These are phyloP conservation scores for Silvanus unidentatus DNA, from an alignment of 2,888 invertebrate species.

Conservation along the genomic window DNA sequence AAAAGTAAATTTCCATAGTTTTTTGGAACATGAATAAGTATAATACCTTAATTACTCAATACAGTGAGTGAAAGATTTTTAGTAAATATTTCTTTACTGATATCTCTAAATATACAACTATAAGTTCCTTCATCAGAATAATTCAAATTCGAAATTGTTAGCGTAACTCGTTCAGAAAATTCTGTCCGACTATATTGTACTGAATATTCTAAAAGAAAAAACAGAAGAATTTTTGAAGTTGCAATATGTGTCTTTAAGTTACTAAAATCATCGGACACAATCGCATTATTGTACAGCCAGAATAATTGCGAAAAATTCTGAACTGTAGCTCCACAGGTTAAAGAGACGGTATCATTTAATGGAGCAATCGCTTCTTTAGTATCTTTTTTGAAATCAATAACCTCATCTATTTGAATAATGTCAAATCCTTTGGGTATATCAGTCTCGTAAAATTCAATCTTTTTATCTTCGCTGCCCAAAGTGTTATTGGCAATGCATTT, in stretches of 20 bases:
- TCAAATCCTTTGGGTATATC: constrained; percentile 44
- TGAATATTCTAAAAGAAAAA: too few species aligned
- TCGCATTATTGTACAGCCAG: constrained; percentile 45
- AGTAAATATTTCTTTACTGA: constrained; percentile 6
- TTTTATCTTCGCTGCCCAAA: constrained; percentile 31
- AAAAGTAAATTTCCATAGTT: too few species aligned
- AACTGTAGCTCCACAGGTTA: constrained; percentile 56
- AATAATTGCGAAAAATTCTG: constrained; percentile 49
- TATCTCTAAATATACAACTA: constrained; percentile 13
- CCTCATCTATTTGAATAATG: constrained; percentile 43
- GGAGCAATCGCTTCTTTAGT: constrained; percentile 39
- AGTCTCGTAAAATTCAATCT: constrained; percentile 24
- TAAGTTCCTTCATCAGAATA: constrained; percentile 13
- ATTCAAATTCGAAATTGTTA: constrained; percentile 8
- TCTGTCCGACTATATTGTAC: too few species aligned
- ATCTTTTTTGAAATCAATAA: constrained; percentile 32
- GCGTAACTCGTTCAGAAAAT: constrained; percentile 9
- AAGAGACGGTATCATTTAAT: constrained; percentile 50
- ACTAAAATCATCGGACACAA: not conserved
- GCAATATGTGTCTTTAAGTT: too few species aligned
- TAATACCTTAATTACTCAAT: too few species aligned
- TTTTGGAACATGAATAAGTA: too few species aligned
- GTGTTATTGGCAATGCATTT: constrained; percentile 46
- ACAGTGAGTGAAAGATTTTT: constrained; percentile 11
- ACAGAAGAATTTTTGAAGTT: too few species aligned